Percentiles rank a stretch among this genome's conserved stretches.
Evolutionary conservation across 1,140 invertebrate genomes (phyloP).

Genomic region (Heliconius hewitsoni): DNA sequence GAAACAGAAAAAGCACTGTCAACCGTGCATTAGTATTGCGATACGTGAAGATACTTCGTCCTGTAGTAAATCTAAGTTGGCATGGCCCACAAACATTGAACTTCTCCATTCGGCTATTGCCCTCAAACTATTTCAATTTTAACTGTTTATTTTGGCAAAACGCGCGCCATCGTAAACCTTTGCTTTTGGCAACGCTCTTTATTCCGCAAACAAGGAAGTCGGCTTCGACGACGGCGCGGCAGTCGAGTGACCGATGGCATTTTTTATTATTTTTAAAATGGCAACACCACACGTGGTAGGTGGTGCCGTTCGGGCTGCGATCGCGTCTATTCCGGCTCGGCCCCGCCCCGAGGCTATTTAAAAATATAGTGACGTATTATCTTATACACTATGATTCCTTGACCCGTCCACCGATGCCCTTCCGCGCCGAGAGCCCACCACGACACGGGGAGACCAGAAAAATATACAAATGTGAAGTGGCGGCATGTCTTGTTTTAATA

Average conservation of each 20-base stretch:
- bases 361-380: conserved; percentile 63
- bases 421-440: conserved; percentile 56
- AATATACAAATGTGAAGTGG: conserved; percentile 30
- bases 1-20: neutral
- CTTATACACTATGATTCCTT: conserved; percentile 60
- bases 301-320: conserved; percentile 65
- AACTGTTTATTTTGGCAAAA: conserved; percentile 56
- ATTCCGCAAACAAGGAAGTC: conserved; percentile 27
- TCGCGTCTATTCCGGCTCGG: conserved; percentile 49
- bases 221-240: conserved; percentile 26
- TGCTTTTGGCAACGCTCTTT: conserved; percentile 16
- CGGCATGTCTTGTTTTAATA: conserved; percentile 32
- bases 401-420: conserved; percentile 62
- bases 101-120: conserved; percentile 50
- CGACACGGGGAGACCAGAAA: conserved; percentile 50
- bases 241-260: conserved; percentile 24
- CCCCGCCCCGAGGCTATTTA: conserved; percentile 69
- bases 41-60: neutral
- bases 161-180: conserved; percentile 33
- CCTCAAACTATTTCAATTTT: conserved; percentile 55
- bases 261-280: conserved; percentile 50
- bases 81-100: conserved; percentile 32
- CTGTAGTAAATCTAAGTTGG: conserved; percentile 8
- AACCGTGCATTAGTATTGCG: neutral
- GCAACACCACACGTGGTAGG: conserved; percentile 45